Conservation (phyloP, 37 sponge, comb jelly and placozoan species). For the Chondrilla cf. caribensis region DNA sequence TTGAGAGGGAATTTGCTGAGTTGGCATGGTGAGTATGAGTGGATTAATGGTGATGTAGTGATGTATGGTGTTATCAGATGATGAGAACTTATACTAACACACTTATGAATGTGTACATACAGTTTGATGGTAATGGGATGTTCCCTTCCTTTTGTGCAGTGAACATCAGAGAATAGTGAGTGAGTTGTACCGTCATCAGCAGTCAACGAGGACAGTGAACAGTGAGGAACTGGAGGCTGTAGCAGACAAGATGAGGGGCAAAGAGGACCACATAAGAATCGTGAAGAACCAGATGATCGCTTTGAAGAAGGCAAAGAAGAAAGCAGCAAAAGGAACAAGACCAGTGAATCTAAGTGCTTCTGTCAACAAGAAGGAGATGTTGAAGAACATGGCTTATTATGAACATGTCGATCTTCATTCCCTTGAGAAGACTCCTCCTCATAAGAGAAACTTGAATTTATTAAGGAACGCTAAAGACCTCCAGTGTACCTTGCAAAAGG, state of each 20-base stretch:
- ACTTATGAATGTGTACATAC: background rate
- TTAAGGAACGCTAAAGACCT: conserved; percentile 50
- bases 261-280: conserved; percentile 50
- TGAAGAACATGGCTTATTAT: conserved; percentile 18
- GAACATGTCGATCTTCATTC: background rate
- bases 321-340: conserved; percentile 3
- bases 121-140: background rate
- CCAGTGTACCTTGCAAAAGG: conserved; percentile 46
- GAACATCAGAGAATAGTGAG: conserved; percentile 49
- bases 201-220: background rate
- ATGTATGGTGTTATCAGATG: background rate
- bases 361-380: background rate
- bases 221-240: conserved; percentile 28
- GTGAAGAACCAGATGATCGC: conserved; percentile 24
- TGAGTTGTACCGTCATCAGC: background rate
- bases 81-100: too few relatives aligned
- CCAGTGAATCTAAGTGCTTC: background rate
- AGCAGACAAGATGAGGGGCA: conserved; percentile 39
- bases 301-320: background rate
- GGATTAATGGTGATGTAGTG: background rate
- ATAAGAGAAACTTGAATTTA: conserved; percentile 14
- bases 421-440: background rate
- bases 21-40: conserved; percentile 36
- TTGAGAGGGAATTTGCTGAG: conserved; percentile 49
- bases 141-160: background rate